These are phyloP conservation scores for Scomberomorus guttatus DNA, from an alignment of 2,797 vertebrate genomes.

Conservation along the genomic window DNA sequence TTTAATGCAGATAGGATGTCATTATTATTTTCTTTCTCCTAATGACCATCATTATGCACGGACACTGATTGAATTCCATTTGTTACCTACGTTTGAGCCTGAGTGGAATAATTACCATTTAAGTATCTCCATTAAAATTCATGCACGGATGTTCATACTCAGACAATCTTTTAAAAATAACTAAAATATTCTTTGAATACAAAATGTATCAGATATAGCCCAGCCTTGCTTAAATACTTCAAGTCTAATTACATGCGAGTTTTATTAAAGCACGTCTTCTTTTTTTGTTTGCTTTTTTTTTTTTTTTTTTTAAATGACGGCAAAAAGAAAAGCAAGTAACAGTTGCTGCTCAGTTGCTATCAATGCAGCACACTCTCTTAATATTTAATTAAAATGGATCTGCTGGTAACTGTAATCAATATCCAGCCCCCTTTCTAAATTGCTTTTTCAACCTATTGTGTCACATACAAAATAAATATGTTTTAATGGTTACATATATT, in stretches of 20 bases:
- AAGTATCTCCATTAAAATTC: slow-evolving; percentile 99
- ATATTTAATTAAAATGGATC: slow-evolving; percentile 91
- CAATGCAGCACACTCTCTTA: slow-evolving; percentile 83
- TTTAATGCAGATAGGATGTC: slow-evolving; percentile 99
- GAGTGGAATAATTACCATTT: slow-evolving; percentile 99
- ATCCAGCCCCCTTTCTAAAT: slow-evolving; percentile 84
- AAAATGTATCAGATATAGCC: slow-evolving; percentile 90
- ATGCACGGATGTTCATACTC: slow-evolving; percentile 99
- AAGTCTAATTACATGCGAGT: slow-evolving; percentile 75
- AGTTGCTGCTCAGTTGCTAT: slow-evolving; percentile 73
- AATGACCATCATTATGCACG: slow-evolving; percentile 99
- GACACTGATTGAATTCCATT: slow-evolving; percentile 99
- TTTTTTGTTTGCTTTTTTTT: slow-evolving; percentile 75
- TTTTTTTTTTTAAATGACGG: slow-evolving; percentile 88
- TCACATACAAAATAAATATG: slow-evolving; percentile 85
- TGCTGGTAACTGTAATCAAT: slow-evolving; percentile 88
- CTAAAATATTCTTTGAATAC: slow-evolving; percentile 98
- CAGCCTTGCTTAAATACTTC: slow-evolving; percentile 80
- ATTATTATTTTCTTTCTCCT: slow-evolving; percentile 99
- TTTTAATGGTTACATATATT: slow-evolving; percentile 71
- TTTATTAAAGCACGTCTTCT: slow-evolving; percentile 68
- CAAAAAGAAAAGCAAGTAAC: slow-evolving; percentile 71
- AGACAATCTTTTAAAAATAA: slow-evolving; percentile 98
- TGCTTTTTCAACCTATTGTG: slow-evolving; percentile 86
- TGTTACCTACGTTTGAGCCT: slow-evolving; percentile 99